Percentiles rank a stretch among this genome's conserved stretches.
Conservation (phyloP, 2,113 vertebrate species). For the Motacilla alba region DNA sequence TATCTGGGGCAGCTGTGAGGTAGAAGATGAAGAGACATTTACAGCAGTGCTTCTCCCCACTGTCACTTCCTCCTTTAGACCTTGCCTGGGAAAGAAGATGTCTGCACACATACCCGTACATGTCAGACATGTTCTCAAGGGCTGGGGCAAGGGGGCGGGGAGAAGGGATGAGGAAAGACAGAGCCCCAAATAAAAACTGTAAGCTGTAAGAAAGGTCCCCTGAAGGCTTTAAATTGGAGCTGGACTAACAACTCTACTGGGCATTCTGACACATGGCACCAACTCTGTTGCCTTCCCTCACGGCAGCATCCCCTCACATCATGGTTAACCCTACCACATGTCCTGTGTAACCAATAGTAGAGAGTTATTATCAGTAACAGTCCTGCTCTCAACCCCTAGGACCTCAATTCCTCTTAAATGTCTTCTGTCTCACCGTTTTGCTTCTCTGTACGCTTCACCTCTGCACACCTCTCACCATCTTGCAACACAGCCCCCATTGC, state of each 20-base stretch:
- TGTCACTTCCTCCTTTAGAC: conserved; percentile 45
- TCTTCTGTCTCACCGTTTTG: accelerated
- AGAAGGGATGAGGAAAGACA: not conserved
- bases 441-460: not conserved
- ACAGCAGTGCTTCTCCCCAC: not conserved
- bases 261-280: not conserved
- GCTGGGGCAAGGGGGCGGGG: not conserved
- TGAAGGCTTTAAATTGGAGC: not conserved
- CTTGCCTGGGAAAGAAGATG: not conserved
- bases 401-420: not conserved
- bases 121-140: not conserved
- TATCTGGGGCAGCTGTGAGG: not conserved
- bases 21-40: conserved; percentile 7
- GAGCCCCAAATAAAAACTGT: accelerated
- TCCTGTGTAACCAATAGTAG: not conserved
- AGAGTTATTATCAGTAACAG: too few species aligned
- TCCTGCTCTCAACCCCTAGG: not conserved
- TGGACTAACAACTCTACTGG: not conserved
- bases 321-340: not conserved
- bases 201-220: not conserved
- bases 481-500: not conserved
- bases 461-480: not conserved
- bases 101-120: not conserved
- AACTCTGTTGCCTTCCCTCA: not conserved
- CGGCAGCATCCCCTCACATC: not conserved